phyloP scores from a whole-genome alignment of 2,888 invertebrate genomes.

The Conops quadrifasciatus region DNA sequence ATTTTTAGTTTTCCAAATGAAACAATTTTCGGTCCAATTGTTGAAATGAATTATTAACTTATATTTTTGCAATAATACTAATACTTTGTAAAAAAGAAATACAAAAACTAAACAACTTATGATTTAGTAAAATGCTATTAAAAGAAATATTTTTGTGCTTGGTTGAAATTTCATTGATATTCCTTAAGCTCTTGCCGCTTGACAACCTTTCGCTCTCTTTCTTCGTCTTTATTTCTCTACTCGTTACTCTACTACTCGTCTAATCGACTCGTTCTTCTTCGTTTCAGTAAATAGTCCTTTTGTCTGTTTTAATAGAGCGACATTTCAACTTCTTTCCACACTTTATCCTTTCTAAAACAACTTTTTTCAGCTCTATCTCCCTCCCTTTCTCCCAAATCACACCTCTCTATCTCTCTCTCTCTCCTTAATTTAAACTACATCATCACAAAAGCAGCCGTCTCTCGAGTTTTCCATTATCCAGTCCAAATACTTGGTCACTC shows the following conservation, averaged over 20 bases:
- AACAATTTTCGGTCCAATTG: no score
- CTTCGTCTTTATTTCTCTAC: background rate
- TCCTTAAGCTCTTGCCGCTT: no score
- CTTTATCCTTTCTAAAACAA: background rate
- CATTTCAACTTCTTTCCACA: background rate
- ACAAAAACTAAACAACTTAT: no score
- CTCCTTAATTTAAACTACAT: slow-evolving; percentile 48
- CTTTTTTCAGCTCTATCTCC: background rate
- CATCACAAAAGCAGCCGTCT: slow-evolving; percentile 84
- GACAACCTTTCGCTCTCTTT: background rate
- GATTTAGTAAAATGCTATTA: no score
- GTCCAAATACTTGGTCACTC: slow-evolving; percentile 81
- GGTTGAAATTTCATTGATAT: no score
- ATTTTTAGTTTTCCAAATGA: no score
- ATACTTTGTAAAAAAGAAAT: no score
- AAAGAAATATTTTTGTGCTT: no score
- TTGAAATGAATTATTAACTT: no score
- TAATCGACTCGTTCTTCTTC: background rate
- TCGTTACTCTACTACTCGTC: background rate
- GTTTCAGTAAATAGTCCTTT: background rate
- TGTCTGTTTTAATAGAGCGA: background rate
- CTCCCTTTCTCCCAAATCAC: background rate
- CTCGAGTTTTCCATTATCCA: slow-evolving; percentile 83
- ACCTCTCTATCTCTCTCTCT: background rate
- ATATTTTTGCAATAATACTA: no score